Evolutionary conservation across 2,888 invertebrate species (phyloP).

Genomic region (Apamea monoglypha): DNA sequence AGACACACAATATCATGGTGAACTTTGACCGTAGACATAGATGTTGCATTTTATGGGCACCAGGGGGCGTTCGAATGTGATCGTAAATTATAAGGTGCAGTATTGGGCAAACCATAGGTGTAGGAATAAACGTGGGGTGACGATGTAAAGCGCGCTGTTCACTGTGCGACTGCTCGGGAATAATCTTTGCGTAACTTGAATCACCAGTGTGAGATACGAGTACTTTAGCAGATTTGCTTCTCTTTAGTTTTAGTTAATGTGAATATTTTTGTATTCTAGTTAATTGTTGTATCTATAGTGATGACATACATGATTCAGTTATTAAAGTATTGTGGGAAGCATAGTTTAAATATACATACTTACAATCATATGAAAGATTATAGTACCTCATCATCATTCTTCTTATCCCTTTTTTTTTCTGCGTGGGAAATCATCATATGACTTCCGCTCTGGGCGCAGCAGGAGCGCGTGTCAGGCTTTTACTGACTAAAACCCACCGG

Average conservation of each 20-base stretch:
- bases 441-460: no score
- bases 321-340: background rate
- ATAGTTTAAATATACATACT: background rate
- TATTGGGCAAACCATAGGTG: slow-evolving; percentile 49
- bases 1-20: slow-evolving; percentile 32
- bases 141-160: slow-evolving; percentile 56
- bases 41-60: slow-evolving; percentile 52
- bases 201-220: background rate
- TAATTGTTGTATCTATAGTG: background rate
- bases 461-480: no score
- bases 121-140: slow-evolving; percentile 57
- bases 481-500: no score
- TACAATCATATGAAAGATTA: background rate
- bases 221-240: background rate
- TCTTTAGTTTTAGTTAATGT: background rate
- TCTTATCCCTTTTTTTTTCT: no score
- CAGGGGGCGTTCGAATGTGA: slow-evolving; percentile 33
- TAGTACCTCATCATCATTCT: no score
- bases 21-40: slow-evolving; percentile 49
- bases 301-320: background rate
- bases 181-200: background rate
- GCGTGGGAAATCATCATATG: no score
- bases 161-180: slow-evolving; percentile 27
- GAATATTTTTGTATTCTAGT: no score
- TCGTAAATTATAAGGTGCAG: slow-evolving; percentile 65